Conservation (phyloP, 1,140 invertebrate genomes). For the Vanessa atalanta region DNA sequence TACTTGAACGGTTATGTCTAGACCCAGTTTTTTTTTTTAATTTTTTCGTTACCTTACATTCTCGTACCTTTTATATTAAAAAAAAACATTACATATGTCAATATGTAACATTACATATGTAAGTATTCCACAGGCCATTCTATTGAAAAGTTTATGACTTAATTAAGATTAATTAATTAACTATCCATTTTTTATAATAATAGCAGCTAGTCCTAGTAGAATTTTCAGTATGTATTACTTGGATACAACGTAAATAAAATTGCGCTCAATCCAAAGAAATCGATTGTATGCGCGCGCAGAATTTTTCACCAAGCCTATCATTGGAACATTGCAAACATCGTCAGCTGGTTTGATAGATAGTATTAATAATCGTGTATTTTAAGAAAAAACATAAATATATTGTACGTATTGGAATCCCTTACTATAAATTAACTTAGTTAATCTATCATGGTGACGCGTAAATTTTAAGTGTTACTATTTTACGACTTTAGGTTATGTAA, state of each 20-base stretch:
- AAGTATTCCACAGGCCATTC: too few species aligned
- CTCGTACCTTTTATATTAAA: too few species aligned
- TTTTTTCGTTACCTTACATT: too few species aligned
- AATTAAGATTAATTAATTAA: too few species aligned
- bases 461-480: neutral
- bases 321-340: conserved; percentile 56
- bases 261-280: conserved; percentile 51
- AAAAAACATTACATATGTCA: too few species aligned
- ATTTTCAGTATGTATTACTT: conserved; percentile 41
- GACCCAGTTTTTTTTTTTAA: too few species aligned
- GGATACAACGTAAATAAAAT: conserved; percentile 48
- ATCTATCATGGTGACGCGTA: too few species aligned
- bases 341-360: conserved; percentile 54
- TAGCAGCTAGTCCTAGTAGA: conserved; percentile 21
- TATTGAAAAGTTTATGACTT: too few species aligned
- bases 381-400: neutral
- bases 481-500: neutral
- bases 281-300: conserved; percentile 74
- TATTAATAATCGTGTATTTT: conserved; percentile 22
- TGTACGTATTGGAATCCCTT: neutral
- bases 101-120: too few species aligned
- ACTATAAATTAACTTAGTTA: neutral
- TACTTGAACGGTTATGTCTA: too few species aligned
- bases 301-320: conserved; percentile 32
- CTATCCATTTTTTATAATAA: neutral